Evolutionary conservation across 1,140 invertebrate genomes (phyloP).

Genomic region (Penaeus indicus): DNA sequence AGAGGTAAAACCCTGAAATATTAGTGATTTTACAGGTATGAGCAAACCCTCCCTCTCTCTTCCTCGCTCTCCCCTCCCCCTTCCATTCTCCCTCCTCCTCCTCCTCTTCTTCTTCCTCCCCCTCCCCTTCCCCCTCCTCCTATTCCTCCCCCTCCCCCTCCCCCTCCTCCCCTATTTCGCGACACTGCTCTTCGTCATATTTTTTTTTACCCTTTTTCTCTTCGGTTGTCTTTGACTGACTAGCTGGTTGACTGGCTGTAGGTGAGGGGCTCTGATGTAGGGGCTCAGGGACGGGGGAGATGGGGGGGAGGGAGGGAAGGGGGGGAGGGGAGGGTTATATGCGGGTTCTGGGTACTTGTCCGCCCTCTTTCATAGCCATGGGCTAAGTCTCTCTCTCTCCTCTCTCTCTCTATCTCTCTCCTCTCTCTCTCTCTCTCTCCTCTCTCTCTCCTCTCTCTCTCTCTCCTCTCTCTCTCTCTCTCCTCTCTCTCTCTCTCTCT

Average conservation of each 20-base stretch:
- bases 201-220: neutral
- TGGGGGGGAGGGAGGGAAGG: too few relatives aligned
- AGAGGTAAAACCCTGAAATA: too few relatives aligned
- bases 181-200: neutral
- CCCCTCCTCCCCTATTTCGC: neutral
- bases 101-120: neutral
- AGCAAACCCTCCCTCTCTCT: neutral
- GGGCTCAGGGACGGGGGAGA: too few relatives aligned
- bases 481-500: neutral
- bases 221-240: neutral
- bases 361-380: too few relatives aligned
- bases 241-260: too few relatives aligned
- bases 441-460: neutral
- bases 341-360: too few relatives aligned
- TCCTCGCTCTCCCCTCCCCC: neutral
- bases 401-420: neutral
- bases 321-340: too few relatives aligned
- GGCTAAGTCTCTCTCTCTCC: neutral
- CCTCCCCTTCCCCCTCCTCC: too few relatives aligned
- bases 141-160: neutral
- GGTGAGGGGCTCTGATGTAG: too few relatives aligned
- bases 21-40: too few relatives aligned
- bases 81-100: neutral
- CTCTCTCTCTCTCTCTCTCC: neutral
- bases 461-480: constrained; percentile 12